Base-by-base conservation (phyloP, 2,113 vertebrate genomes). In the Balaenoptera acutorostrata region DNA sequence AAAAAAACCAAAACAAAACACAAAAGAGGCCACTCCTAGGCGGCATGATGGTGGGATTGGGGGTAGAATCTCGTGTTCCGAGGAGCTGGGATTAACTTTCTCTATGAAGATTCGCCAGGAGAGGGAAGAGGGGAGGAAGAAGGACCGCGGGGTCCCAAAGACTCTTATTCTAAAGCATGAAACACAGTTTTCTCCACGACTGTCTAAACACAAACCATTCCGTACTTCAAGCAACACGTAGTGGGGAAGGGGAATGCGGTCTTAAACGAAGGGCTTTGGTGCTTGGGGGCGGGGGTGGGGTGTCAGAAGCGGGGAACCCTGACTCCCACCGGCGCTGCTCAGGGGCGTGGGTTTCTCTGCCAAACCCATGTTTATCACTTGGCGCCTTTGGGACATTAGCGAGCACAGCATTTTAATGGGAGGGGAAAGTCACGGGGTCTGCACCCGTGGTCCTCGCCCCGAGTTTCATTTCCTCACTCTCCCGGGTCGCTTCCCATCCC, bases 401-500 rank as follows among this genome's bases (percentile, higher is more conserved):
- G 64, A 91, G 59, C 74, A 75, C 80, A 39, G 59, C 93, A 61
- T 92, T 97, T 93, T 93, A 81, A 95, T 75, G 93, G 93, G 93
- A 95, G 93, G 93, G 87, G 82, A 97, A 92, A 46, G 90, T 97
- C 96, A 97, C 90, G 87, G 96, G 86, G 83, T 97, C 87, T 80
- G 92, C 89, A 90, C 86, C 46, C 92, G 71, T 71, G 86, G 96
- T 90, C 75, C 89, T 93, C 41, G 68, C 86, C 96, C 97, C 80
- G 93, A 95, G 95, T 98, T 98, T 98, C 97, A 98, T 96, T 98
- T 98, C 98, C 98, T 97, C 95, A 75, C 97, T 89, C 57, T 97
- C 92, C 95, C 10, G 15, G 36, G 57, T 71, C 63, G 29, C 95
- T 93, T 97, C 63, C 89, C 23, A 87, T 72, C 89, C 85, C 17